Conservation (phyloP, 2,888 invertebrate genomes). For the Caenorhabditis sinica region DNA sequence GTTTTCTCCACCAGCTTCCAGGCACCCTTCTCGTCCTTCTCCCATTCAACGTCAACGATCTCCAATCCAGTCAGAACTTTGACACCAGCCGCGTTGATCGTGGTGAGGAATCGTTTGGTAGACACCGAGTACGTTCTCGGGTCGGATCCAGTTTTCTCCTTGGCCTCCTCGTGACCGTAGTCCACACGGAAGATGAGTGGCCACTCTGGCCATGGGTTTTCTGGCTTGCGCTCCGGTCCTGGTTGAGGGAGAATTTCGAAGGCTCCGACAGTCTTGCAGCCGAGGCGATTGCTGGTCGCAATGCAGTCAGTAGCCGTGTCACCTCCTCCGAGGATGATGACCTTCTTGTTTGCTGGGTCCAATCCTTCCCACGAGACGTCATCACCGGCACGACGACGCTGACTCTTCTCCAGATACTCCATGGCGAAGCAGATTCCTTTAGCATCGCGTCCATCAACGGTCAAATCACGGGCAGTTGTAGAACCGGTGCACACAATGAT, state of each 20-base stretch:
- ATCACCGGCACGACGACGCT: constrained; percentile 90
- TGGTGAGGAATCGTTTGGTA: constrained; percentile 87
- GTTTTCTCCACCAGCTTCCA: constrained; percentile 95
- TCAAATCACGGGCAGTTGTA: constrained; percentile 94
- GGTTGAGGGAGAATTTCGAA: constrained; percentile 98
- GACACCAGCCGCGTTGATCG: constrained; percentile 77
- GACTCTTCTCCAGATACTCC: constrained; percentile 97
- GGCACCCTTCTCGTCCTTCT: constrained; percentile 87
- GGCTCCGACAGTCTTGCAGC: constrained; percentile 93
- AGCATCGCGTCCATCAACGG: constrained; percentile 88
- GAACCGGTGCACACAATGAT: constrained; percentile 94
- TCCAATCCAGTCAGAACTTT: constrained; percentile 89
- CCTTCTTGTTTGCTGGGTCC: constrained; percentile 94
- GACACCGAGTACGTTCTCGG: constrained; percentile 95
- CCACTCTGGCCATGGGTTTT: constrained; percentile 99
- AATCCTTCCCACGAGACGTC: constrained; percentile 86
- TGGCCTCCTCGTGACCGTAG: constrained; percentile 98
- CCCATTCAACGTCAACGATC: constrained; percentile 89
- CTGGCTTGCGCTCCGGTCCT: constrained; percentile 89
- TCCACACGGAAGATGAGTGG: constrained; percentile 96
- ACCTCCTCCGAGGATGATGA: constrained; percentile 92
- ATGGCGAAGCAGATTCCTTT: constrained; percentile 98
- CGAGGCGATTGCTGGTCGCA: constrained; percentile 94
- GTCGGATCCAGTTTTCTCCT: constrained; percentile 90
- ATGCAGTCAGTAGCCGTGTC: constrained; percentile 98